Conservation (phyloP, 2,113 vertebrate species). For the Gopherus flavomarginatus region DNA sequence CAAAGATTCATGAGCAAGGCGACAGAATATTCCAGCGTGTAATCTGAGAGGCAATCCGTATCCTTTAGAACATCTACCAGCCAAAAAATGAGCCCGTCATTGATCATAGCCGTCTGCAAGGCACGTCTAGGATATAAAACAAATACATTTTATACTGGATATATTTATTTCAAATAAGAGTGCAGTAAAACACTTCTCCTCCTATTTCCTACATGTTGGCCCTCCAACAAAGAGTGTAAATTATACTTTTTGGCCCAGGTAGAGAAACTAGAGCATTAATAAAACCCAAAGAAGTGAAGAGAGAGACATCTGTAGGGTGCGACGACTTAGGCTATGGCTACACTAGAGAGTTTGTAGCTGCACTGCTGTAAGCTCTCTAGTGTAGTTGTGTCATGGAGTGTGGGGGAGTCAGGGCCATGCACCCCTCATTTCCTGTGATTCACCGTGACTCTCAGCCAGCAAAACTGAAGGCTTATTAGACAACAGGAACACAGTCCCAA, state of each 20-base stretch:
- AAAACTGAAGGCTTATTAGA: too few species aligned
- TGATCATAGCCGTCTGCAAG: conserved; percentile 93
- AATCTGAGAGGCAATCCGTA: conserved; percentile 91
- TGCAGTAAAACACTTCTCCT: background rate
- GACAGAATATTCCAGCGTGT: conserved; percentile 89
- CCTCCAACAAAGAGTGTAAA: rapidly evolving
- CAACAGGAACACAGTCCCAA: too few species aligned
- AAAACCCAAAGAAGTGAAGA: background rate
- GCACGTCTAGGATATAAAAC: conserved; percentile 79
- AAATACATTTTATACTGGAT: background rate
- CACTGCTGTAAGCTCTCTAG: too few species aligned
- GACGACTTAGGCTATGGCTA: background rate
- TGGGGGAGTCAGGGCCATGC: too few species aligned
- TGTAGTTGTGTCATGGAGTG: too few species aligned
- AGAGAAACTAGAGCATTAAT: background rate
- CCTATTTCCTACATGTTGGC: background rate
- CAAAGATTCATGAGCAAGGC: conserved; percentile 97
- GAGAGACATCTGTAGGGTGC: background rate
- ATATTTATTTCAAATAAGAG: background rate
- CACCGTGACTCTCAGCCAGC: too few species aligned
- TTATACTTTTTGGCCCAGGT: background rate
- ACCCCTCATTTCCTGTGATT: too few species aligned
- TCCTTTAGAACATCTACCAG: conserved; percentile 90
- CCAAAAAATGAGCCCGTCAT: conserved; percentile 89
- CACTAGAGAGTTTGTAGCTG: background rate